A percentile compares a stretch with the other conserved stretches of the same genome.
phyloP scores from a whole-genome alignment of 2,888 invertebrate genomes.

The Habroteleia sp. region DNA sequence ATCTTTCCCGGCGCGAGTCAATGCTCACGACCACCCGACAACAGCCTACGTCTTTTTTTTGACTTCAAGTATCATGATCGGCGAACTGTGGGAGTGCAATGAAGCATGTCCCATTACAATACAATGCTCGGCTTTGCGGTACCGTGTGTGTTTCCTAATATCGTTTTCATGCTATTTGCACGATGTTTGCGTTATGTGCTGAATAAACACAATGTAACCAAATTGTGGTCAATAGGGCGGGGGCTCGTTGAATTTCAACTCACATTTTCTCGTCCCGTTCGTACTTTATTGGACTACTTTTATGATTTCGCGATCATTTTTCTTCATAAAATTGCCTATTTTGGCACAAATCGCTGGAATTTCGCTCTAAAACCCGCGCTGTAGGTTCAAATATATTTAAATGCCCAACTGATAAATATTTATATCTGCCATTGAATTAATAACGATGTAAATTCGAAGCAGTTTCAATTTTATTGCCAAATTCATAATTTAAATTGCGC shows the following conservation, averaged over 20 bases:
- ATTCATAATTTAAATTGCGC: too few relatives aligned
- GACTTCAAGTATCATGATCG: conserved; percentile 56
- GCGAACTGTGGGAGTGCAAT: conserved; percentile 60
- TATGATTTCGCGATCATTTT: background rate
- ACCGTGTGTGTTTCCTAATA: conserved; percentile 61
- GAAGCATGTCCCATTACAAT: conserved; percentile 63
- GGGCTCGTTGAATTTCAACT: conserved; percentile 13
- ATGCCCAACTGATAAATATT: too few relatives aligned
- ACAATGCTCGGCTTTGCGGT: conserved; percentile 60
- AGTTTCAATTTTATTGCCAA: too few relatives aligned
- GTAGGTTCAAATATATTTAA: conserved; percentile 4
- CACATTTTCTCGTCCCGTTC: background rate
- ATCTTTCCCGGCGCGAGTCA: conserved; percentile 49
- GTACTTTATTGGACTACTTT: background rate
- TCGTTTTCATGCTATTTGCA: conserved; percentile 59
- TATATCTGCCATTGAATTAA: too few relatives aligned
- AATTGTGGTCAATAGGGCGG: conserved; percentile 47
- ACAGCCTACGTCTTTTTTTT: conserved; percentile 47
- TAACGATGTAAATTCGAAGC: too few relatives aligned
- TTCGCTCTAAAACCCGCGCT: conserved; percentile 1
- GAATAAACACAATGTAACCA: conserved; percentile 52
- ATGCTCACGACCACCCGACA: conserved; percentile 56
- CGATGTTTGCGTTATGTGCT: conserved; percentile 46
- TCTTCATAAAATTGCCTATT: background rate
- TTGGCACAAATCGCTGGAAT: background rate